Conservation (phyloP, 1,140 invertebrate species). For the Rhopalosiphum maidis region DNA sequence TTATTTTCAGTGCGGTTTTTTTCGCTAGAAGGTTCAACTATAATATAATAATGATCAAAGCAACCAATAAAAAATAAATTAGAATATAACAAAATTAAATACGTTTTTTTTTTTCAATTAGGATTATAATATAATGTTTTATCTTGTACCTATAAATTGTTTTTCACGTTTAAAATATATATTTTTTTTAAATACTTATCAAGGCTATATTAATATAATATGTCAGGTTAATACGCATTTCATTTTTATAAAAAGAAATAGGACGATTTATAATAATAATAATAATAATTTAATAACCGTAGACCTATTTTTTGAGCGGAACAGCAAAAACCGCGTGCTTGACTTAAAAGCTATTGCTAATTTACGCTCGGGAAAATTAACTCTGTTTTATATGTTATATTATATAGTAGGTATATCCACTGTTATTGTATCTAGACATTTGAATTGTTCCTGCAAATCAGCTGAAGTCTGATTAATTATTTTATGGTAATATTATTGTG, state of each 20-base stretch:
- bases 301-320: constrained; percentile 46
- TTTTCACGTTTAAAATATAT: constrained; percentile 15
- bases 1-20: too few relatives aligned
- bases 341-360: not conserved
- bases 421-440: not conserved
- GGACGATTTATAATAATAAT: constrained; percentile 40
- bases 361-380: not conserved
- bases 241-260: constrained; percentile 38
- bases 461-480: not conserved
- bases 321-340: constrained; percentile 50
- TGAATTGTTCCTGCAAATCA: not conserved
- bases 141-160: not conserved
- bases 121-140: not conserved
- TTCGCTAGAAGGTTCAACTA: not conserved
- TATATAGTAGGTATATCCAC: too few relatives aligned
- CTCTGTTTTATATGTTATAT: not conserved
- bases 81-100: not conserved
- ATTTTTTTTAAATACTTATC: not conserved
- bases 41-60: not conserved
- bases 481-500: not conserved
- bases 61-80: not conserved
- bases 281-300: constrained; percentile 53
- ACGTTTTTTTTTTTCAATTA: not conserved
- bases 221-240: constrained; percentile 33
- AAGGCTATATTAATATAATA: constrained; percentile 42